Base-by-base conservation (phyloP, 1,140 invertebrate species). In the Ceratoteleas bidentatus region DNA sequence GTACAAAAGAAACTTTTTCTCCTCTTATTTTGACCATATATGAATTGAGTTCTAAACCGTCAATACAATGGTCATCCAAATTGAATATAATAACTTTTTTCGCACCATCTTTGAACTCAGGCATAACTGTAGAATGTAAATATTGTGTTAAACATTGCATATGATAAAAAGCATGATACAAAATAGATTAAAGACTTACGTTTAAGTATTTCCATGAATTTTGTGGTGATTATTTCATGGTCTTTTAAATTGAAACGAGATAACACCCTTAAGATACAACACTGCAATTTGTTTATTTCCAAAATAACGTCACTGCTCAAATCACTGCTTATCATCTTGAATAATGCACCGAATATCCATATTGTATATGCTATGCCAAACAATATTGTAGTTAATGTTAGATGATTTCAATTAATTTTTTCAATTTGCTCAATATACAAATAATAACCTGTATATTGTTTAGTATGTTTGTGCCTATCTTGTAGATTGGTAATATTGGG, bases 321-420 rank as follows among this genome's bases (percentile, higher is more conserved):
- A 3, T 11, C 8, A 32, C 52, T 52, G 40, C 84, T 85, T 10
- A 87, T 47, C 52, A 90, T 64, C 49, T 90, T 83, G 65, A 91
- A 90, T 74, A 90, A 85, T 49, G 84, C 81, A 7, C 89, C 89
- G 78, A 90, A 91, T 4, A 91, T 60, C 90, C 90, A 91, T 2
- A 43, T 43, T 43, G n/a, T n/a, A 43, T 2, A 38, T 45, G 10
- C 53, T n/a, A n/a, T n/a, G n/a, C n/a, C n/a, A n/a, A n/a, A n/a
- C n/a, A n/a, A n/a, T n/a, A n/a, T n/a, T n/a, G n/a, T n/a, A n/a
- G n/a, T n/a, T n/a, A n/a, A n/a, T n/a, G n/a, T n/a, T n/a, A n/a
- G n/a, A n/a, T n/a, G n/a, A n/a, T n/a, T n/a, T n/a, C n/a, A n/a
- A n/a, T n/a, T n/a, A n/a, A n/a, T n/a, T n/a, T n/a, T n/a, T n/a